phyloP scores from a whole-genome alignment of 1,140 invertebrate genomes.

The Telenomus remus region DNA sequence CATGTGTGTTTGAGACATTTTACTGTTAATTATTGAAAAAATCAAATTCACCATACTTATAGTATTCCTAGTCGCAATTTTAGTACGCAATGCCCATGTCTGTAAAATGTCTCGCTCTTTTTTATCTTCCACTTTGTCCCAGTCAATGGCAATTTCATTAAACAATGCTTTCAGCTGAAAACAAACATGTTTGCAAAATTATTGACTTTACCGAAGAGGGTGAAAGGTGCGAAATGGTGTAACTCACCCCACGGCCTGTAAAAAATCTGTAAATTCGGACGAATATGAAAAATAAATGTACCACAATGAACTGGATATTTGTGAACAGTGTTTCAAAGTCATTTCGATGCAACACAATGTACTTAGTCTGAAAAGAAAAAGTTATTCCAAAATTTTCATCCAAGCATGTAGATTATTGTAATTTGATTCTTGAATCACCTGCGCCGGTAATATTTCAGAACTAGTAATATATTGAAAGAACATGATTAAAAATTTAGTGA shows the following conservation, averaged over 20 bases:
- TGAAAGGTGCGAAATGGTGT: too few relatives aligned
- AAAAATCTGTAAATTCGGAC: background rate
- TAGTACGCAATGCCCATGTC: background rate
- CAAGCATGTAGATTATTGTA: too few relatives aligned
- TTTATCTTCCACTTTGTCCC: background rate
- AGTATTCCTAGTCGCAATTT: background rate
- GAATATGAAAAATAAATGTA: background rate
- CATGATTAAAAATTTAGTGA: too few relatives aligned
- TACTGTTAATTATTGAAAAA: too few relatives aligned
- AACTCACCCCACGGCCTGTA: slow-evolving; percentile 6
- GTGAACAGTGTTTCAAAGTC: slow-evolving; percentile 24
- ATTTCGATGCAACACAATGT: slow-evolving; percentile 8
- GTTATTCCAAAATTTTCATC: too few relatives aligned
- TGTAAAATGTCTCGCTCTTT: background rate
- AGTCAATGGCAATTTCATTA: background rate
- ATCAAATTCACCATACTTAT: background rate
- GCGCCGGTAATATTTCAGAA: too few relatives aligned
- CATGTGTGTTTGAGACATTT: too few relatives aligned
- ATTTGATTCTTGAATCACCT: background rate
- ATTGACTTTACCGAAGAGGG: background rate
- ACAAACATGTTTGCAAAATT: background rate
- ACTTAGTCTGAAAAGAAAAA: slow-evolving; percentile 6
- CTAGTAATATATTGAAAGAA: too few relatives aligned
- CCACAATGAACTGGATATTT: slow-evolving; percentile 12
- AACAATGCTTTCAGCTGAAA: background rate